Evolutionary conservation across 2,113 vertebrate genomes (phyloP).

Genomic region (Boulengerochromis microlepis): DNA sequence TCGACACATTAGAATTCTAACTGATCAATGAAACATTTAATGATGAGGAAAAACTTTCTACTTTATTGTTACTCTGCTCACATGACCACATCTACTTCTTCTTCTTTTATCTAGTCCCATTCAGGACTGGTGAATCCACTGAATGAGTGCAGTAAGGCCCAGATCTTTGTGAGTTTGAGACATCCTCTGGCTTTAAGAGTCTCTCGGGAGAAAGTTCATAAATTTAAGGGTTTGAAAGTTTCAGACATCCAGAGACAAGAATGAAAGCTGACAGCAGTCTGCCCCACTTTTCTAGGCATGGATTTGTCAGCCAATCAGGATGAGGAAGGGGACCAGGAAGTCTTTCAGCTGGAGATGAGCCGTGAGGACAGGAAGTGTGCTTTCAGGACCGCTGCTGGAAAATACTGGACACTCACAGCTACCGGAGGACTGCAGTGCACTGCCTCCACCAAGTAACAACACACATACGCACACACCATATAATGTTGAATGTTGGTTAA

Average conservation of each 20-base stretch:
- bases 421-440: conserved; percentile 89
- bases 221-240: neutral
- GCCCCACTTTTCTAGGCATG: conserved; percentile 74
- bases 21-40: neutral
- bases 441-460: conserved; percentile 84
- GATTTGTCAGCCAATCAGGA: conserved; percentile 97
- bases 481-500: neutral
- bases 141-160: neutral
- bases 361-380: conserved; percentile 89
- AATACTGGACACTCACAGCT: conserved; percentile 91
- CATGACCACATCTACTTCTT: neutral
- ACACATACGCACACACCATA: neutral
- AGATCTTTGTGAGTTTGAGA: neutral
- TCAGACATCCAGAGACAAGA: neutral
- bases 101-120: neutral
- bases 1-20: neutral
- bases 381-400: conserved; percentile 88
- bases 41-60: neutral
- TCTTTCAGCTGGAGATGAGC: conserved; percentile 94
- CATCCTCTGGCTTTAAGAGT: neutral
- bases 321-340: conserved; percentile 92
- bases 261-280: neutral
- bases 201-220: neutral
- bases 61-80: neutral
- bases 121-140: neutral